Evolutionary conservation across 2,113 vertebrate genomes (phyloP).

Genomic region (Mionectes macconnelli): DNA sequence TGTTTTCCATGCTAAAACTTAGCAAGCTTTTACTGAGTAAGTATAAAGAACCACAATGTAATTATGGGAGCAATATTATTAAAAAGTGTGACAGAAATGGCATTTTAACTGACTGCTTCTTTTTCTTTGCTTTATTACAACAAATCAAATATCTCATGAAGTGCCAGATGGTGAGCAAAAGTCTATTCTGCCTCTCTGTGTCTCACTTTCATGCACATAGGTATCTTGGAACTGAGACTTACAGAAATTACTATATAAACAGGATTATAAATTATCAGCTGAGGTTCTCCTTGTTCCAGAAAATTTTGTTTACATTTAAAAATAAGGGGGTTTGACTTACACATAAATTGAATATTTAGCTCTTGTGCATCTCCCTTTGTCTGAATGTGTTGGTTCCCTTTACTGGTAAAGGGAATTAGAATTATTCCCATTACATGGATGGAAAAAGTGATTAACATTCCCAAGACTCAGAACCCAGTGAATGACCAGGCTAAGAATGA

Average conservation of each 20-base stretch:
- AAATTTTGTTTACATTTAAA: not conserved
- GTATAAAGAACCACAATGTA: slow-evolving; percentile 83
- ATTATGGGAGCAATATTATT: slow-evolving; percentile 83
- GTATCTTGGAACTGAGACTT: not conserved
- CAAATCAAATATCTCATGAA: slow-evolving; percentile 80
- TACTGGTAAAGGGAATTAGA: not conserved
- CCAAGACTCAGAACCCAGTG: not conserved
- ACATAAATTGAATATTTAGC: not conserved
- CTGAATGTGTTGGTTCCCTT: not conserved
- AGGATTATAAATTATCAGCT: not conserved
- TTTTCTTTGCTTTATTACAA: slow-evolving; percentile 83
- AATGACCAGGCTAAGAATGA: slow-evolving; percentile 12
- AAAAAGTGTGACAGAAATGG: slow-evolving; percentile 83
- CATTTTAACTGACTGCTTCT: slow-evolving; percentile 81
- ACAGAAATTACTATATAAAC: not conserved
- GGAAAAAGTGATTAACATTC: not conserved
- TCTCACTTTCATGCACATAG: not conserved
- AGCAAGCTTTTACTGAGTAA: slow-evolving; percentile 82
- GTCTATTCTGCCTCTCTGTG: not conserved
- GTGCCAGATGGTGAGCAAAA: slow-evolving; percentile 52
- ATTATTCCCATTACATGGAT: not conserved
- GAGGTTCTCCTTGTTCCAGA: not conserved
- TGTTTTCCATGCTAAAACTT: slow-evolving; percentile 80
- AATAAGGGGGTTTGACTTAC: not conserved
- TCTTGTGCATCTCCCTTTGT: not conserved